phyloP scores from a whole-genome alignment of 1,140 invertebrate species.

The Ceratosolen fusciceps region DNA sequence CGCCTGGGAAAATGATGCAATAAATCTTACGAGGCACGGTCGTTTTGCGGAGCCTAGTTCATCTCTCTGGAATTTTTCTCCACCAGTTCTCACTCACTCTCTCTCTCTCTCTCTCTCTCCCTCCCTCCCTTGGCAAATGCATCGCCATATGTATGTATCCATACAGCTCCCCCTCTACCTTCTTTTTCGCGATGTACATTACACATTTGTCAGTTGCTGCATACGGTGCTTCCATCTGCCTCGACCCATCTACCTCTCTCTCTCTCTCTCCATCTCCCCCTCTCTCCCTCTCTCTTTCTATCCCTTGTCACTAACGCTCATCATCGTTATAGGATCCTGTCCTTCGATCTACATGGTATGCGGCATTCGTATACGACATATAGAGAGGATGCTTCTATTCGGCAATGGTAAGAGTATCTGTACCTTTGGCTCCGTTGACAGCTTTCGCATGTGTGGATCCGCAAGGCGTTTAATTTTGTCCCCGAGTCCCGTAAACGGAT shows the following conservation, averaged over 20 bases:
- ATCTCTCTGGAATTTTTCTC: not conserved
- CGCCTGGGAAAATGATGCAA: constrained; percentile 30
- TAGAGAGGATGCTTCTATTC: not conserved
- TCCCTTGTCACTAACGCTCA: not conserved
- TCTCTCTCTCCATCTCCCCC: constrained; percentile 1
- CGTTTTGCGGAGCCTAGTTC: constrained; percentile 13
- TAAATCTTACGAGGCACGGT: constrained; percentile 27
- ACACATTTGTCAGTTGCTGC: not conserved
- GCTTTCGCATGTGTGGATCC: not conserved
- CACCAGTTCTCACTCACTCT: not conserved
- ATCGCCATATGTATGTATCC: too few species aligned
- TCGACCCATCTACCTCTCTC: not conserved
- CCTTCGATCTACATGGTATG: not conserved
- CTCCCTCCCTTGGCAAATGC: not conserved
- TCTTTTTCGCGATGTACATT: not conserved
- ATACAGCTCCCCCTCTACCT: not conserved
- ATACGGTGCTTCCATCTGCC: not conserved
- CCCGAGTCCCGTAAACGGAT: not conserved
- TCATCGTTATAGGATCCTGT: not conserved
- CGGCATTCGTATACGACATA: too few species aligned
- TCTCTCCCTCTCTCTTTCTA: not conserved
- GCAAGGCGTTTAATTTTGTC: not conserved
- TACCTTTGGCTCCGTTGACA: not conserved
- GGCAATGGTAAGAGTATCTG: not conserved
- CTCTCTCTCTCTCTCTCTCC: not conserved